phyloP scores from a whole-genome alignment of 2,888 invertebrate species.

The Diaphora mendica region DNA sequence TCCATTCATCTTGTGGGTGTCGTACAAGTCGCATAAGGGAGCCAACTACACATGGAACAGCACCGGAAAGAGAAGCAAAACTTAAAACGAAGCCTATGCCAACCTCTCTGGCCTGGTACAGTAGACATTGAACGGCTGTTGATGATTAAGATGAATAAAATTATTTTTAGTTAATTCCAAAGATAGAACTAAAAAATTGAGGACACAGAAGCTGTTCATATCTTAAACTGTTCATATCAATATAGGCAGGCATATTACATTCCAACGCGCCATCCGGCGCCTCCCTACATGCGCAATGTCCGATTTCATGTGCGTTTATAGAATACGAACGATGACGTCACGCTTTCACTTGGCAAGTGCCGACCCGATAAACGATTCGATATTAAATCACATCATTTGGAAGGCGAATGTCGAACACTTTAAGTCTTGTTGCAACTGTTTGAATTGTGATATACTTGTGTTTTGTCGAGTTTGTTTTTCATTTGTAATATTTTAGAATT shows the following conservation, averaged over 20 bases:
- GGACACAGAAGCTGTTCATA: neutral
- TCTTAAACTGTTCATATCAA: neutral
- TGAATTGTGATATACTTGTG: neutral
- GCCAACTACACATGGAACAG: no score
- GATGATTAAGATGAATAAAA: neutral
- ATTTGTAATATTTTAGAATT: neutral
- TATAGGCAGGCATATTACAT: constrained; percentile 34
- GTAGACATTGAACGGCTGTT: no score
- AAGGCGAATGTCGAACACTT: constrained; percentile 31
- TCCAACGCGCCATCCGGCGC: constrained; percentile 32
- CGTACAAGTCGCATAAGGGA: no score
- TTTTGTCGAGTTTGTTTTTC: neutral
- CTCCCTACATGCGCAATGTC: constrained; percentile 41
- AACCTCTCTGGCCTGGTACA: no score
- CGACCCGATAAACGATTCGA: constrained; percentile 42
- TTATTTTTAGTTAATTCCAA: neutral
- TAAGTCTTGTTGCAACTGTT: constrained; percentile 13
- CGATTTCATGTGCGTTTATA: constrained; percentile 48
- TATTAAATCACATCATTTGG: constrained; percentile 49
- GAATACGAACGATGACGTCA: constrained; percentile 53
- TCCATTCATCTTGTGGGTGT: no score
- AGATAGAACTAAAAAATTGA: neutral
- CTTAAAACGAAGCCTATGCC: no score
- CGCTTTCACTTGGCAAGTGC: constrained; percentile 55
- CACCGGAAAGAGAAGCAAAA: no score